Percentiles rank a stretch among this genome's conserved stretches.
phyloP scores from a whole-genome alignment of 2,888 invertebrate species.

The Ptychoptera albimana region DNA sequence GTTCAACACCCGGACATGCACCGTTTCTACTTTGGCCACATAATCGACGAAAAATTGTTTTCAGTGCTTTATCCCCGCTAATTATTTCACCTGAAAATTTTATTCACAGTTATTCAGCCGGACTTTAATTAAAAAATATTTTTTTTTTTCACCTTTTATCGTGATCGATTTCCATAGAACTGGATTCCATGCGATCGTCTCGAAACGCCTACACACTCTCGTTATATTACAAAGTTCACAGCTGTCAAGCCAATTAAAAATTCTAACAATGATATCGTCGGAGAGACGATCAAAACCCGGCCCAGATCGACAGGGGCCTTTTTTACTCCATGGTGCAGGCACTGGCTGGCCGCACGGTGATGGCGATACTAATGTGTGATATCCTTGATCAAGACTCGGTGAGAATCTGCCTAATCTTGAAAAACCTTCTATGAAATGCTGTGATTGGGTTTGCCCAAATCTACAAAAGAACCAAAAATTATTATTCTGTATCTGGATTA shows the following conservation, averaged over 20 bases:
- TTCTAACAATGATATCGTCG: constrained; percentile 50
- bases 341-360: constrained; percentile 29
- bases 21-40: constrained; percentile 49
- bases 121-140: not conserved
- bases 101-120: too few relatives aligned
- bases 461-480: too few relatives aligned
- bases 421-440: constrained; percentile 25
- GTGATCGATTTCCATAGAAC: constrained; percentile 53
- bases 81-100: constrained; percentile 12
- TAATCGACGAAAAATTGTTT: constrained; percentile 44
- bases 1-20: constrained; percentile 49
- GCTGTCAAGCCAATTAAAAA: constrained; percentile 54
- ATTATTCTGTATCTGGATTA: too few relatives aligned
- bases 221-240: constrained; percentile 58
- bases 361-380: constrained; percentile 56
- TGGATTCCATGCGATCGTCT: constrained; percentile 63
- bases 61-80: constrained; percentile 45
- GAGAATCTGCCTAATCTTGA: constrained; percentile 35
- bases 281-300: constrained; percentile 43
- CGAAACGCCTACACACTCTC: constrained; percentile 59
- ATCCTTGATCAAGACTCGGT: constrained; percentile 64
- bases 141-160: constrained; percentile 34
- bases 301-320: constrained; percentile 24
- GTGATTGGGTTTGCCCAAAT: constrained; percentile 8
- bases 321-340: constrained; percentile 28